Evolutionary conservation across 2,797 vertebrate species (phyloP).

Genomic region (Argyrosomus regius): DNA sequence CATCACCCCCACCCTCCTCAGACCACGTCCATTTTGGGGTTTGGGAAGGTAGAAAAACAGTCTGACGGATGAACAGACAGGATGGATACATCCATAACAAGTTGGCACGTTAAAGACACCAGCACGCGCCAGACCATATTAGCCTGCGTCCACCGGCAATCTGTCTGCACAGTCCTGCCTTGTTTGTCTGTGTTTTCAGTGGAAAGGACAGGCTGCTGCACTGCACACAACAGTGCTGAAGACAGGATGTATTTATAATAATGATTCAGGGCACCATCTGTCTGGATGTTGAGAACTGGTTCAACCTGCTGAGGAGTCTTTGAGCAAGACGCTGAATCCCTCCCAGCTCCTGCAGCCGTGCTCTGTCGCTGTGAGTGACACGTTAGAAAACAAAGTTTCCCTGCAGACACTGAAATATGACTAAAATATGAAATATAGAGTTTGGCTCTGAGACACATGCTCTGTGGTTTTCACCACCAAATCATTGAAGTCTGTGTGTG

Average conservation of each 20-base stretch:
- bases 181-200: constrained; percentile 47
- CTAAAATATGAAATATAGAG: background rate
- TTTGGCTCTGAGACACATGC: background rate
- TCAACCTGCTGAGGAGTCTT: constrained; percentile 1
- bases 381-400: background rate
- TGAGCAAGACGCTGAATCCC: background rate
- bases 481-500: background rate
- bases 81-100: constrained; percentile 58
- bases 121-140: constrained; percentile 33
- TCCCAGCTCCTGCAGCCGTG: background rate
- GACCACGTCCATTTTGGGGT: constrained; percentile 74
- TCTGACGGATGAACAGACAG: constrained; percentile 56
- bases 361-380: background rate
- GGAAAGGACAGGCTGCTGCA: constrained; percentile 27
- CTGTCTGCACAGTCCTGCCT: constrained; percentile 38
- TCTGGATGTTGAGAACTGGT: background rate
- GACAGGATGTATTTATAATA: constrained; percentile 1
- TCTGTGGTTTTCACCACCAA: background rate
- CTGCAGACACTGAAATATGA: background rate
- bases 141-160: constrained; percentile 38
- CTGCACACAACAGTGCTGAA: background rate
- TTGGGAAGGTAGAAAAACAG: constrained; percentile 70
- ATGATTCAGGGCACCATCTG: background rate
- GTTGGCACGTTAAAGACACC: constrained; percentile 31
- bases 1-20: constrained; percentile 41